A percentile compares a stretch with the other conserved stretches of the same genome.
phyloP scores from a whole-genome alignment of 1,140 invertebrate species.

The Sminthurinus signatus region DNA sequence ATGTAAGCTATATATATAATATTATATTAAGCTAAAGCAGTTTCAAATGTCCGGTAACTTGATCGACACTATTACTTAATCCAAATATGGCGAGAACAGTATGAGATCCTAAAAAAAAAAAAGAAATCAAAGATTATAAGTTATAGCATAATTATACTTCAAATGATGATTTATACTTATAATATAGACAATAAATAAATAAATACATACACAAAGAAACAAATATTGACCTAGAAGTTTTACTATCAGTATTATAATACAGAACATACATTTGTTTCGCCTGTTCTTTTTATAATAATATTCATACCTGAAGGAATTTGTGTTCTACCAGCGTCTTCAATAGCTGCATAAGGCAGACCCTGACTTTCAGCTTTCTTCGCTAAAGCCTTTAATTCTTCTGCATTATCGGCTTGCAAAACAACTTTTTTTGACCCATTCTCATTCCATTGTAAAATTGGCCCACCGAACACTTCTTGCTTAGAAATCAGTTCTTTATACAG shows the following conservation, averaged over 20 bases:
- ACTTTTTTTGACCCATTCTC: constrained; percentile 40
- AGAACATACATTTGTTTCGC: too few species aligned
- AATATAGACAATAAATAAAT: too few species aligned
- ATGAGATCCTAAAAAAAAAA: constrained; percentile 22
- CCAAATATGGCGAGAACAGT: constrained; percentile 41
- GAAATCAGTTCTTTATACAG: constrained; percentile 34
- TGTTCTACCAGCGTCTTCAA: constrained; percentile 33
- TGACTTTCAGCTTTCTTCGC: constrained; percentile 17
- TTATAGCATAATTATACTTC: too few species aligned
- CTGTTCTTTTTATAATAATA: too few species aligned
- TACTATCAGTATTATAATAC: too few species aligned
- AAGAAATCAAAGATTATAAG: too few species aligned
- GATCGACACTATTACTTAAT: constrained; percentile 30
- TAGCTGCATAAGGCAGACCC: constrained; percentile 20
- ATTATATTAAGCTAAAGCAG: constrained; percentile 24
- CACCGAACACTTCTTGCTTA: constrained; percentile 34
- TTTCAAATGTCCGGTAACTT: constrained; percentile 35
- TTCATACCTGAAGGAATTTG: too few species aligned
- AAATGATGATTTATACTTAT: too few species aligned
- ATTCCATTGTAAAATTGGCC: constrained; percentile 37
- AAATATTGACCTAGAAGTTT: too few species aligned
- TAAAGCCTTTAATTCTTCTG: constrained; percentile 25
- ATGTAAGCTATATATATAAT: not conserved
- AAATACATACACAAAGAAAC: too few species aligned
- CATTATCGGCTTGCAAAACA: constrained; percentile 28